Evolutionary conservation across 2,888 invertebrate species (phyloP), one percentile per base, ranked within the genome.

Genomic region (Syrista parreyssii): DNA sequence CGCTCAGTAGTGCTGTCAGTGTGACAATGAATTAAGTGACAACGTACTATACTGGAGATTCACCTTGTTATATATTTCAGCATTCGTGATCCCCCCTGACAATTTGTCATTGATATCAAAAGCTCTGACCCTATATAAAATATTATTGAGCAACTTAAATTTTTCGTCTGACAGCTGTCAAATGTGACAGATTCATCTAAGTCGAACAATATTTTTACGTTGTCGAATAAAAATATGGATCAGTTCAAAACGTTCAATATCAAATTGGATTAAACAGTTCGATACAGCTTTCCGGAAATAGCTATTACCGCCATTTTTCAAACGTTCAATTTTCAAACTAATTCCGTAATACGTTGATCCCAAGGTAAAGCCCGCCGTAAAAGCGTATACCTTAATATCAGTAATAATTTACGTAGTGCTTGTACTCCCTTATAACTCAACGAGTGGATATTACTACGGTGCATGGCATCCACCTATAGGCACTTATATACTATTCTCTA

Each of bases 281-380:
- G 40, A 40, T 15, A 4, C 40, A 15, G 40, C 40, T 40, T 40
- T 15, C 15, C 4, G 40, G 1, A 40, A 40, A 15, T 40, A 1
- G 40, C 15, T 40, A 40, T 40, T 23, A 55, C 23, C 55, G 23
- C 0, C 23, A 55, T 71, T 74, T 74, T 23, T 74, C 35, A 74
- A 74, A 32, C 11, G 74, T 6, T 35, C 74, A 23, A 74, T 74
- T 74, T 74, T 74, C 35, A 33, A 32, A n/a, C 74, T 74, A 74
- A 74, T 74, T 74, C 74, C 74, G 35, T 74, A 74, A 74, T 74
- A 74, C 74, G 35, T 34, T 74, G 23, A 74, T 74, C 33, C 35
- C 35, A 35, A 4, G 74, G 74, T 34, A 74, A 71, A 74, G 9
- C 74, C 74, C 23, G 35, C 35, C 74, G 74, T 74, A 74, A 74